A percentile compares a stretch with the other conserved stretches of the same genome.
These are phyloP conservation scores for Hetaerina americana DNA, from an alignment of 1,140 invertebrate species.

Conservation along the genomic window DNA sequence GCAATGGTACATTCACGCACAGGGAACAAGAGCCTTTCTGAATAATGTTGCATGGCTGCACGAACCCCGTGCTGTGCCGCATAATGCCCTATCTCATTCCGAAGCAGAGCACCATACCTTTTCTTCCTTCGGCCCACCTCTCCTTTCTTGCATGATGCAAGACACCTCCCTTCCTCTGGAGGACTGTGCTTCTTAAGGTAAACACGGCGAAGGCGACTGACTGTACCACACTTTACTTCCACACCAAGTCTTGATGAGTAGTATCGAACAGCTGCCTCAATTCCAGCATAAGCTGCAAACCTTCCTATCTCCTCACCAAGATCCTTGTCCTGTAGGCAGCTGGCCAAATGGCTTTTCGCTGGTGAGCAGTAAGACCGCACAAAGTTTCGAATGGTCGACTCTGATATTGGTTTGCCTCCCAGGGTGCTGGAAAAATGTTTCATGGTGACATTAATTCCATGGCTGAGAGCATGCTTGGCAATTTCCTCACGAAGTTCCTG, in stretches of 20 bases:
- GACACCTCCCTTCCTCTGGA: no score
- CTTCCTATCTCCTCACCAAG: constrained; percentile 26
- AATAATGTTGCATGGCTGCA: constrained; percentile 22
- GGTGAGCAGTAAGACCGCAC: constrained; percentile 21
- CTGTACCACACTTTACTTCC: neutral
- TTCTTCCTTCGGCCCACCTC: neutral
- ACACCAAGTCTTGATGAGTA: constrained; percentile 20
- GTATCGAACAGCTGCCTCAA: constrained; percentile 23
- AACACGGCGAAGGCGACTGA: neutral
- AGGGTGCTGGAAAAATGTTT: constrained; percentile 23
- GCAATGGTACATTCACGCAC: constrained; percentile 21
- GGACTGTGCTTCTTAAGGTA: neutral
- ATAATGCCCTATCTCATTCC: constrained; percentile 26
- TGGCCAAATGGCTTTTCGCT: neutral
- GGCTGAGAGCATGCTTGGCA: constrained; percentile 22
- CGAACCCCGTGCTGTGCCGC: constrained; percentile 24
- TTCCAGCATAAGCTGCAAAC: constrained; percentile 22
- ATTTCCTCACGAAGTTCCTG: constrained; percentile 27
- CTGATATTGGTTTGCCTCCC: constrained; percentile 22
- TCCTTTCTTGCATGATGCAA: neutral
- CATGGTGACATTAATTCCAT: constrained; percentile 23
- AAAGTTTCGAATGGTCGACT: constrained; percentile 28
- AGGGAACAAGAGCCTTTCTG: constrained; percentile 15
- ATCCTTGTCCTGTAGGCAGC: constrained; percentile 1
- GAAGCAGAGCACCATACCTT: constrained; percentile 22